phyloP scores from a whole-genome alignment of 2,888 invertebrate species.

The Lasius fuliginosus region DNA sequence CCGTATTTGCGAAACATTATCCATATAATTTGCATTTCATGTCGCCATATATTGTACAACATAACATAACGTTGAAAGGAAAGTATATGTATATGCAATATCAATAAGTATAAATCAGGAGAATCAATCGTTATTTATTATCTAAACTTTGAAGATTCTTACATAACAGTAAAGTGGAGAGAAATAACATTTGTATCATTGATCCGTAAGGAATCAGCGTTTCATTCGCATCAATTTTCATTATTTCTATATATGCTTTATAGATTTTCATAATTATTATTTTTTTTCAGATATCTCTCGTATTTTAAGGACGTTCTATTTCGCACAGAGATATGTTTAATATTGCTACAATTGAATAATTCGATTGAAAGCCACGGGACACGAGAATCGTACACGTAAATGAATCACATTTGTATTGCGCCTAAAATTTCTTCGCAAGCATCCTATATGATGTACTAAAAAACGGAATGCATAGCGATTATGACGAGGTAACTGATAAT shows the following conservation, averaged over 20 bases:
- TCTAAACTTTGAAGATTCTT: constrained; percentile 67
- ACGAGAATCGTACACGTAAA: constrained; percentile 12
- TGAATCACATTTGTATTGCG: background rate
- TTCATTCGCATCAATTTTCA: background rate
- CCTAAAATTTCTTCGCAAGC: constrained; percentile 42
- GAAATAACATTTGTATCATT: constrained; percentile 33
- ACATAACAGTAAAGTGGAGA: constrained; percentile 63
- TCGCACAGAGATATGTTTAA: constrained; percentile 72
- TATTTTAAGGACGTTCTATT: constrained; percentile 53
- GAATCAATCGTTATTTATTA: constrained; percentile 65
- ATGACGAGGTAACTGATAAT: constrained; percentile 29
- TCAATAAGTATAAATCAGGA: background rate
- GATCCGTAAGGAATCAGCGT: constrained; percentile 3
- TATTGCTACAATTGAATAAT: constrained; percentile 72
- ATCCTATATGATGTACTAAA: constrained; percentile 23
- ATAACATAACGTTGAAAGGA: constrained; percentile 12
- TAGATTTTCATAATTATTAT: constrained; percentile 44
- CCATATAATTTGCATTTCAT: constrained; percentile 12
- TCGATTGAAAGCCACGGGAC: constrained; percentile 28
- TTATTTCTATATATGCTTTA: constrained; percentile 17
- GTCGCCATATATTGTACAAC: background rate
- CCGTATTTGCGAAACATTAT: constrained; percentile 26
- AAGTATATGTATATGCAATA: background rate
- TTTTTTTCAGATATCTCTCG: background rate
- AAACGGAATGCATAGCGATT: constrained; percentile 19